Base-by-base conservation (phyloP, 2,797 vertebrate genomes). In the Triplophysa yarkandensis region DNA sequence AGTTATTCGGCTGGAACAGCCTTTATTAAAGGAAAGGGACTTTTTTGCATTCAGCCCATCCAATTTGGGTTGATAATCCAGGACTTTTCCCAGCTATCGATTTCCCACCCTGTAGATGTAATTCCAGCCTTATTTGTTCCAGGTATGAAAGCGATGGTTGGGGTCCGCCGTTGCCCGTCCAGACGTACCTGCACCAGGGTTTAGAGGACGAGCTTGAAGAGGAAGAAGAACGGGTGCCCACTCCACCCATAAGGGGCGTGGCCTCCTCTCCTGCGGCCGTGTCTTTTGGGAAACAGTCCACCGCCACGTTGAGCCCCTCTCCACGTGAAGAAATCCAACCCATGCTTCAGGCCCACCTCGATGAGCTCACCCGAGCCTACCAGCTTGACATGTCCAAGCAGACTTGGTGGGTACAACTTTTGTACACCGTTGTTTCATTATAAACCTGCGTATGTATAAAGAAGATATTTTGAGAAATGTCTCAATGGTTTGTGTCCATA, bases 161-260 rank as follows among this genome's bases (percentile, higher is more conserved):
- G 98, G 96, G 96, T 13, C 95, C 97, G 0, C 94, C 96, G 21
- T 93, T 99, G 85, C 96, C 97, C 0, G 94, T 99, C 58, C 97
- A 99, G 86, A 98, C 96, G 4, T 99, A 99, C 78, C 90, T 99
- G 74, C 98, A 99, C 85, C 98, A 98, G 85, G 98, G 97, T 69
- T 92, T 98, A 92, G 97, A 99, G 83, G 98, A 99, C 76, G 98
- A 99, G 84, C 91, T 99, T 80, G 96, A 99, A 89, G 98, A 98
- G 83, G 97, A 99, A 1, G 96, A 98, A 60, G 98, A 99, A 61
- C 91, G 98, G 21, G 98, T 98, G 21, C 98, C 98, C 17, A 99
- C 98, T 3, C 98, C 98, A 2, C 98, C 98, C 52, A 92, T 99
- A 25, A 87, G 98, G 50, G 98, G 98, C 0, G 95, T 98, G 25